These are phyloP conservation scores for Catalaphyllia jardinei DNA, from an alignment of 64 coral and sea anemone genomes.

Conservation along the genomic window DNA sequence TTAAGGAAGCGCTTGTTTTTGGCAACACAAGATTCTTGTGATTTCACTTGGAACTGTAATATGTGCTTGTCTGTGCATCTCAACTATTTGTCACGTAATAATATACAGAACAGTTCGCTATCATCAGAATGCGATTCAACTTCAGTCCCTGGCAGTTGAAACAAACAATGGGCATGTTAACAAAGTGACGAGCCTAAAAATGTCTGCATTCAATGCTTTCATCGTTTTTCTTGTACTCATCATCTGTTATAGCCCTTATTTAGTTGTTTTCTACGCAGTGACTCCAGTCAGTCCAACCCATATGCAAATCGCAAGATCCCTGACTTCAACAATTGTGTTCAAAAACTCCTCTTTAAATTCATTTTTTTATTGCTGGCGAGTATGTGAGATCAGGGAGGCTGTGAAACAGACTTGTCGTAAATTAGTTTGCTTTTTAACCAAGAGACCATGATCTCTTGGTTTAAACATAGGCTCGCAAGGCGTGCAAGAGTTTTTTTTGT, in stretches of 20 bases:
- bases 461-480: too few species aligned
- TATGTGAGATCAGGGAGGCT: not conserved
- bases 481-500: too few species aligned
- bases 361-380: conserved; percentile 15
- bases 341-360: conserved; percentile 5
- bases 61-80: not conserved
- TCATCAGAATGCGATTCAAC: not conserved
- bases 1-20: not conserved
- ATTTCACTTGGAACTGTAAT: not conserved
- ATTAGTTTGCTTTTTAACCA: not conserved
- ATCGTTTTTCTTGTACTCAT: not conserved
- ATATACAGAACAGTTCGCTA: conserved; percentile 5
- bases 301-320: not conserved
- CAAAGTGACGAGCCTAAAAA: not conserved
- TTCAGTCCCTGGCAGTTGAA: not conserved
- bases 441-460: too few species aligned
- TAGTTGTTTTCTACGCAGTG: conserved; percentile 1
- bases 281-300: not conserved
- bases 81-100: not conserved
- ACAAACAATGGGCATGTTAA: too few species aligned
- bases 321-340: conserved; percentile 6
- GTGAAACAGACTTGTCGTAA: not conserved
- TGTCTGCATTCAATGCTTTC: not conserved
- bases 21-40: not conserved
- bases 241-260: conserved; percentile 11